These are phyloP conservation scores for Thalpophila matura DNA, from an alignment of 2,888 invertebrate species.

Conservation along the genomic window DNA sequence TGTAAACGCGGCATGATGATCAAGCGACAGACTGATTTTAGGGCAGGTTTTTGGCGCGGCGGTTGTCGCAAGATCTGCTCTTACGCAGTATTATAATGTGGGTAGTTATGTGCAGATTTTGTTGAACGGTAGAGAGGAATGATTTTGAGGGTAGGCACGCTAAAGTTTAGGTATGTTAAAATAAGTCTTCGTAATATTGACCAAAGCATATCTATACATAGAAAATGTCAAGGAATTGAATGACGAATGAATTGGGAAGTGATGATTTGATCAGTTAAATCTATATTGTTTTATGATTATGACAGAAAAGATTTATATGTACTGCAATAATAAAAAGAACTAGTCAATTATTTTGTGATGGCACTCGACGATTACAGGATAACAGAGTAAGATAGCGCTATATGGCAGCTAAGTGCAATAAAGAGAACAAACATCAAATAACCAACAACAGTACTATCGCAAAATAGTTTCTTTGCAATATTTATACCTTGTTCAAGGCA, in stretches of 20 bases:
- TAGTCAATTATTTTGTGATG: conserved; percentile 2
- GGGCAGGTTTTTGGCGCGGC: conserved; percentile 71
- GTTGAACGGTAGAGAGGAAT: not conserved
- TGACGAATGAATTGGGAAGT: conserved; percentile 33
- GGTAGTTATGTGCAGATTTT: conserved; percentile 72
- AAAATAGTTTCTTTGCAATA: not conserved
- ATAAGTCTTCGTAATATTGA: conserved; percentile 34
- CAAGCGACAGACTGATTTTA: conserved; percentile 84
- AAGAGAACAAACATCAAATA: not conserved
- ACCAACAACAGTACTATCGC: not conserved
- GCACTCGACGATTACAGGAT: not conserved
- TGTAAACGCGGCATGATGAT: conserved; percentile 78
- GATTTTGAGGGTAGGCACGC: not conserved
- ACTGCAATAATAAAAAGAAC: not conserved
- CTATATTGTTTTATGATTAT: conserved; percentile 4
- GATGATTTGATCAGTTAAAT: conserved; percentile 12
- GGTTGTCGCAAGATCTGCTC: conserved; percentile 69
- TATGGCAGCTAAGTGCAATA: conserved; percentile 1
- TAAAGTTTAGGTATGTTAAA: not conserved
- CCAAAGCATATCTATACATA: conserved; percentile 55
- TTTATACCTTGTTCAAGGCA: conserved; percentile 4
- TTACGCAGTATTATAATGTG: conserved; percentile 79
- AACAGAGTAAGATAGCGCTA: conserved; percentile 5
- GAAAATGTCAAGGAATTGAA: conserved; percentile 16
- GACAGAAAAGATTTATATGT: not conserved